A percentile compares a stretch with the other conserved stretches of the same genome.
Evolutionary conservation across 2,113 vertebrate species (phyloP).

Genomic region (Cheilinus undulatus): DNA sequence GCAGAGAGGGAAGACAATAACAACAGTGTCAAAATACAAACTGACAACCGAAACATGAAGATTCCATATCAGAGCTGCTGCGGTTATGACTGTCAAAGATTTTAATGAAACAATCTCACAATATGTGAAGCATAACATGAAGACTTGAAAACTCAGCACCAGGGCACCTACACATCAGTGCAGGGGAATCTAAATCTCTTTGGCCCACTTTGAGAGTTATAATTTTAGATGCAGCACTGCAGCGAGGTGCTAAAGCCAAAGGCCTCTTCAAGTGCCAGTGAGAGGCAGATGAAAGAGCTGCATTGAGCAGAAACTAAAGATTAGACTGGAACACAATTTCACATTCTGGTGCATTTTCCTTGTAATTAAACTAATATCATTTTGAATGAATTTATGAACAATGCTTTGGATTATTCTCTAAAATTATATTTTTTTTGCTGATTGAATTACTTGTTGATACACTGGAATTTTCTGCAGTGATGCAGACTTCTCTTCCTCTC

Average conservation of each 20-base stretch:
- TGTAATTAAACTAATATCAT: neutral
- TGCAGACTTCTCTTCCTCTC: too few species aligned
- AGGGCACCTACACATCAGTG: conserved; percentile 61
- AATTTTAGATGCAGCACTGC: conserved; percentile 74
- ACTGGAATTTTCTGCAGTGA: too few species aligned
- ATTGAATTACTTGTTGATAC: too few species aligned
- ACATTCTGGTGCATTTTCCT: conserved; percentile 7
- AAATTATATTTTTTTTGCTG: too few species aligned
- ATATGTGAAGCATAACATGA: conserved; percentile 2
- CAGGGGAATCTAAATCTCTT: conserved; percentile 62
- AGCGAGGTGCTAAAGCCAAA: conserved; percentile 67
- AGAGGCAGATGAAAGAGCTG: conserved; percentile 67
- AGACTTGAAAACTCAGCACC: conserved; percentile 38
- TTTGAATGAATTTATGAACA: neutral
- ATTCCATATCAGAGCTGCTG: neutral
- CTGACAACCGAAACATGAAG: neutral
- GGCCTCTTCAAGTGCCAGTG: conserved; percentile 62
- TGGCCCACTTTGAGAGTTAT: conserved; percentile 72
- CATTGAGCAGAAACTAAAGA: conserved; percentile 42
- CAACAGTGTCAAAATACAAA: neutral
- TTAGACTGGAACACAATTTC: conserved; percentile 20
- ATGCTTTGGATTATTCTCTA: neutral
- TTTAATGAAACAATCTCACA: neutral
- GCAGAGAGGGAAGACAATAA: neutral
- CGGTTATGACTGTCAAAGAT: neutral